Conservation (phyloP, 2,113 vertebrate genomes). For the Eurystomus gularis region DNA sequence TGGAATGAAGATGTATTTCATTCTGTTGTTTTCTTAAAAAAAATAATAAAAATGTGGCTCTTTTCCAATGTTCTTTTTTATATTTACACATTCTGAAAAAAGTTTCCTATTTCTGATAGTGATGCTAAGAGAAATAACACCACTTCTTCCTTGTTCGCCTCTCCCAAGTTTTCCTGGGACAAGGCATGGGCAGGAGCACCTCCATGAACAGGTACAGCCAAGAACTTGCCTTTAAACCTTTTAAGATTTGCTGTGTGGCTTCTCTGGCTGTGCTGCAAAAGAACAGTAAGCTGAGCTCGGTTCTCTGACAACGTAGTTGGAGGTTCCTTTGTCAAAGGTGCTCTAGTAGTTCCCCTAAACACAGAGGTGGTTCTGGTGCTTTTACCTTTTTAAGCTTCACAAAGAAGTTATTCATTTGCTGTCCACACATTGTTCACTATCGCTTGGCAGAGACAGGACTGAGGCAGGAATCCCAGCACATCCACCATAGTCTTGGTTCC, state of each 20-base stretch:
- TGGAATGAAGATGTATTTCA: constrained; percentile 73
- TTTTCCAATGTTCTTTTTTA: neutral
- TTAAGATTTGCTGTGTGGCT: neutral
- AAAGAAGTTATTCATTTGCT: neutral
- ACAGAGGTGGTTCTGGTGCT: neutral
- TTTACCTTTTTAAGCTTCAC: neutral
- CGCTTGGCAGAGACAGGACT: neutral
- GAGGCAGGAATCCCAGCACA: neutral
- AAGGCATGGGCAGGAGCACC: neutral
- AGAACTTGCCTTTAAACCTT: neutral
- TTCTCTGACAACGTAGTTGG: neutral
- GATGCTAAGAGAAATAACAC: neutral
- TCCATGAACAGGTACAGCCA: neutral
- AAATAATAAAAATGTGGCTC: constrained; percentile 69
- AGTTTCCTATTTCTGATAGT: neutral
- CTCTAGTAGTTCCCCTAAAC: too few species aligned
- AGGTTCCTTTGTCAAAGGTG: neutral
- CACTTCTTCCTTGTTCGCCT: neutral
- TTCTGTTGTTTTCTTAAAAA: constrained; percentile 71
- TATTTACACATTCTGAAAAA: neutral
- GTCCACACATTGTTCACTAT: neutral
- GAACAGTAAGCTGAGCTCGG: neutral
- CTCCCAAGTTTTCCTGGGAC: neutral
- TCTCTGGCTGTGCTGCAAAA: neutral
- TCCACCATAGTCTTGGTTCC: neutral